Percentiles rank a stretch among this genome's conserved stretches.
These are phyloP conservation scores for Coptodon bakossiorum DNA, from an alignment of 2,113 vertebrate genomes.

Conservation along the genomic window DNA sequence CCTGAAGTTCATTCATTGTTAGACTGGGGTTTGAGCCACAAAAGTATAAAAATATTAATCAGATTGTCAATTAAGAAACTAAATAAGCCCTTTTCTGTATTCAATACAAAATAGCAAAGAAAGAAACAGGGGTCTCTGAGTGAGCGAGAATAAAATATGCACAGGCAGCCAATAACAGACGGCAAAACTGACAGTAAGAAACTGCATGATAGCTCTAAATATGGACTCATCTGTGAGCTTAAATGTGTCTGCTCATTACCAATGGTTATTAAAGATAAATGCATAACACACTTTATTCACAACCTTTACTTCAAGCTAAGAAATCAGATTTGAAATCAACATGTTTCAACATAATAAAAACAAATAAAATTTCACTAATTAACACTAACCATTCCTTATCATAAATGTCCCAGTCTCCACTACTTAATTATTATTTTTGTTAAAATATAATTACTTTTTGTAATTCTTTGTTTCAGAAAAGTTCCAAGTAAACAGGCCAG, in stretches of 20 bases:
- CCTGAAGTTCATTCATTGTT: fast-evolving
- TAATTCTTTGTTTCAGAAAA: slow-evolving; percentile 62
- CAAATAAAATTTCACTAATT: not conserved
- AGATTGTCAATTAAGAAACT: not conserved
- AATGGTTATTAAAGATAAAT: not conserved
- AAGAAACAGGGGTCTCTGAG: not conserved
- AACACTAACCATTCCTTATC: not conserved
- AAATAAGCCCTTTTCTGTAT: not conserved
- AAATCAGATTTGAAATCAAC: not conserved
- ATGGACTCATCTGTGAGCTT: not conserved
- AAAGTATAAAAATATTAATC: not conserved
- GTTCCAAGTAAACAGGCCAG: slow-evolving; percentile 44
- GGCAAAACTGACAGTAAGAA: not conserved
- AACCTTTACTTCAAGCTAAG: not conserved
- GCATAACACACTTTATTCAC: not conserved
- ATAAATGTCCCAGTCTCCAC: not conserved
- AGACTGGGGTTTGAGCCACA: not conserved
- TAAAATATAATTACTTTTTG: not conserved
- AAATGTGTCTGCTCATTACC: not conserved
- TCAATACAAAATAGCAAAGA: not conserved
- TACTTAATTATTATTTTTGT: not conserved
- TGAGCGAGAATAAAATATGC: not conserved
- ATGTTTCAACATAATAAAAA: not conserved
- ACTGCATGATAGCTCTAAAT: not conserved
- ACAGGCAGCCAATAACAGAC: not conserved